These are phyloP conservation scores for Agrypnus murinus DNA, from an alignment of 2,888 invertebrate species.

Conservation along the genomic window DNA sequence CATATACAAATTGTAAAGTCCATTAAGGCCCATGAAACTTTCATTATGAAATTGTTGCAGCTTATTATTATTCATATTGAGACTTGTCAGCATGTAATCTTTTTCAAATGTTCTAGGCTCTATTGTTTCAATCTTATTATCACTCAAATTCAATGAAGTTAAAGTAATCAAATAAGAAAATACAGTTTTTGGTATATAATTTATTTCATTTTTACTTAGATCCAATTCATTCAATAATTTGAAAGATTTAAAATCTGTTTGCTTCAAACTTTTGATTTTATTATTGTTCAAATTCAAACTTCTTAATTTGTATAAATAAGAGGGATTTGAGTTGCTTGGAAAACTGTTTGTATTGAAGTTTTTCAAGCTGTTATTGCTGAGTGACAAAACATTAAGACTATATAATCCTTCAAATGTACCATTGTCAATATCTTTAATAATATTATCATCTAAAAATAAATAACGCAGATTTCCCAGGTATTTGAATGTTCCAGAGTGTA, in stretches of 20 bases:
- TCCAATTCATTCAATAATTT: slow-evolving; percentile 1
- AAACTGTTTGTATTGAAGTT: slow-evolving; percentile 1
- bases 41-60: background rate
- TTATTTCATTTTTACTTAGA: slow-evolving; percentile 6
- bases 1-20: background rate
- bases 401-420: background rate
- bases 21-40: slow-evolving; percentile 1
- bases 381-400: background rate
- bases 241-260: slow-evolving; percentile 12
- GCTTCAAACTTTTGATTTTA: background rate
- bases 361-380: background rate
- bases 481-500: slow-evolving; percentile 4
- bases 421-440: background rate
- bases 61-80: background rate
- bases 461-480: background rate
- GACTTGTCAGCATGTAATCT: background rate
- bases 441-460: background rate
- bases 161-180: slow-evolving; percentile 5
- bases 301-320: background rate
- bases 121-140: slow-evolving; percentile 10
- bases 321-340: background rate
- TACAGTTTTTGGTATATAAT: background rate
- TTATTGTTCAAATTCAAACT: background rate
- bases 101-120: slow-evolving; percentile 8
- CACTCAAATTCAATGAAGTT: background rate